Percentiles rank a stretch among this genome's conserved stretches.
Conservation (phyloP, 2,888 invertebrate genomes). For the Parnassius glacialis region DNA sequence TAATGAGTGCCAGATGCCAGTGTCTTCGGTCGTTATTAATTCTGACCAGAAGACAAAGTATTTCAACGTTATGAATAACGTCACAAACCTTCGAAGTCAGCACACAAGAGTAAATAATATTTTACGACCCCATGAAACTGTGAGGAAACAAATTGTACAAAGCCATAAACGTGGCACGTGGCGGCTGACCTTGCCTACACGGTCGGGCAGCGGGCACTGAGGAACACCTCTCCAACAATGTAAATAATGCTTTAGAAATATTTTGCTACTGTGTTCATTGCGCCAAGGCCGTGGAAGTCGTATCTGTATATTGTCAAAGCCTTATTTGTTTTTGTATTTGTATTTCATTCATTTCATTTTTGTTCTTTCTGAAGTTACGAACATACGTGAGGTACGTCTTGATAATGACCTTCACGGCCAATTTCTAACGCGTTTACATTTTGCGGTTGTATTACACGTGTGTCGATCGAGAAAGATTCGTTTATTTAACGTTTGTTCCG, state of each 20-base stretch:
- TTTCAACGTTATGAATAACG: slow-evolving; percentile 11
- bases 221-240: slow-evolving; percentile 35
- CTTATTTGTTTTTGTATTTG: too few relatives aligned
- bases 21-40: too few relatives aligned
- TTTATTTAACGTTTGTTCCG: too few relatives aligned
- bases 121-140: slow-evolving; percentile 32
- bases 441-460: too few relatives aligned
- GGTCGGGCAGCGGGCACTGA: slow-evolving; percentile 32
- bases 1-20: too few relatives aligned
- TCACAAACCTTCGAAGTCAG: slow-evolving; percentile 15
- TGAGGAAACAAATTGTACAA: slow-evolving; percentile 31
- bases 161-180: slow-evolving; percentile 52
- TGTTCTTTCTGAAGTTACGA: too few relatives aligned
- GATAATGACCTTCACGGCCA: too few relatives aligned
- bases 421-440: too few relatives aligned
- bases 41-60: background rate
- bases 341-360: too few relatives aligned
- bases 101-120: slow-evolving; percentile 21
- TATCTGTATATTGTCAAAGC: background rate
- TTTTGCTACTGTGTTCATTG: slow-evolving; percentile 21
- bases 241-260: slow-evolving; percentile 31
- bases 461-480: too few relatives aligned
- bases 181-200: slow-evolving; percentile 55
- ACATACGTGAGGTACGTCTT: too few relatives aligned
- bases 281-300: slow-evolving; percentile 5